Evolutionary conservation across 2,797 vertebrate species (phyloP), one percentile per base, ranked within the genome.

Genomic region (Macrochelys suwanniensis): DNA sequence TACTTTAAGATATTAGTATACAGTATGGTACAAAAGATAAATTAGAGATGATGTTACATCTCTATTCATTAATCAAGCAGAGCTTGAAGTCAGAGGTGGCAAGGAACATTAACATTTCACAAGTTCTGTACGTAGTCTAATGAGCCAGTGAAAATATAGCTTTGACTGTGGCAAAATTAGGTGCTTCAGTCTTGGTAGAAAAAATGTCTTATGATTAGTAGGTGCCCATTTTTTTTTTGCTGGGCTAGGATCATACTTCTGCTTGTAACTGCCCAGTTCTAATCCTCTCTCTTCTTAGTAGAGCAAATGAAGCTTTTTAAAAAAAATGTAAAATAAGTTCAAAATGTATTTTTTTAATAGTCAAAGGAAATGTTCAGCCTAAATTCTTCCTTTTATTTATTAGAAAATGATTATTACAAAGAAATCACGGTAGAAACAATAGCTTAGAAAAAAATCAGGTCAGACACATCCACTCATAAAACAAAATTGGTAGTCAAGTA

Each of bases 141-240:
- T 51, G 28, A 87, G 45, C 79, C 84, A 11, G 5, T 93, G 57
- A 96, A 94, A 96, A 89, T 47, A 59, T 0, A 92, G 33, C 4
- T 5, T 77, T 7, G 23, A 45, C 57, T 25, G 33, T 3, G 56
- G 65, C 23, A 77, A 91, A 89, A 19, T 49, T 86, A 53, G 5
- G 7, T 80, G 19, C 42, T 81, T 83, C 13, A 77, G 49, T 50
- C 45, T 47, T 42, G 65, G n/a, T 33, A 65, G 37, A 80, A 92
- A 93, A 93, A 91, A 76, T 47, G 1, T 53, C 23, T 74, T 95
- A 37, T 2, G 25, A 78, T 54, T 87, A 93, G 91, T 5, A 79
- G 28, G 7, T 45, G 13, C 1, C 16, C 45, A 47, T 83, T 82
- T 53, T 82, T 33, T 83, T 68, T 37, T 68, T 71, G 8, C 21